phyloP scores from a whole-genome alignment of 2,888 invertebrate genomes.

The Himalopsyche tibetana region DNA sequence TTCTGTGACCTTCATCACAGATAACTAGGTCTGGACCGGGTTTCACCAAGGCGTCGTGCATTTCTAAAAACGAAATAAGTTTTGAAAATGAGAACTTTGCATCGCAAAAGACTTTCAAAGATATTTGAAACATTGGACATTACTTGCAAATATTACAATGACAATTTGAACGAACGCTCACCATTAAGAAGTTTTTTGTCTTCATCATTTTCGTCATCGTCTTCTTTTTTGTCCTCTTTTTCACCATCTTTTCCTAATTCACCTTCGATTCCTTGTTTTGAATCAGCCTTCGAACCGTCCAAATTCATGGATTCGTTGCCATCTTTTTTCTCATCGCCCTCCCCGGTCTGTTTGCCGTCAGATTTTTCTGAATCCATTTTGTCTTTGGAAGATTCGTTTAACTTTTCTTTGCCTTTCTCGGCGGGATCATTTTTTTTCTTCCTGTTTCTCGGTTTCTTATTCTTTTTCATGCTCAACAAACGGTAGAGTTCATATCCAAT shows the following conservation, averaged over 20 bases:
- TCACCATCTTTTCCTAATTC: conserved; percentile 49
- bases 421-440: conserved; percentile 71
- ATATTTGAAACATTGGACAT: not conserved
- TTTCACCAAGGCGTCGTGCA: conserved; percentile 89
- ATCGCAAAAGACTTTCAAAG: not conserved
- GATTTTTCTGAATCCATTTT: conserved; percentile 64
- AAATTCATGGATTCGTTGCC: conserved; percentile 75
- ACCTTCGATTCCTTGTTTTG: not conserved
- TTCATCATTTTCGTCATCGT: conserved; percentile 75
- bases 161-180: conserved; percentile 67
- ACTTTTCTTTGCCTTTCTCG: conserved; percentile 66
- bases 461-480: conserved; percentile 87
- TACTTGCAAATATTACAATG: not conserved
- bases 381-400: conserved; percentile 38
- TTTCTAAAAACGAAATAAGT: conserved; percentile 75
- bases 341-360: conserved; percentile 69
- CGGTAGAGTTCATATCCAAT: conserved; percentile 98
- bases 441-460: conserved; percentile 78
- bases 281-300: conserved; percentile 1
- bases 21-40: conserved; percentile 97
- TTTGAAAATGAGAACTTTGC: not conserved
- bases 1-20: conserved; percentile 98
- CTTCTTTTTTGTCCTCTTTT: conserved; percentile 69
- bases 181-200: conserved; percentile 87
- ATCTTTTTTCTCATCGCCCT: conserved; percentile 75